A percentile compares a stretch with the other conserved stretches of the same genome.
phyloP scores from a whole-genome alignment of 2,888 invertebrate species.

The Phoenoteleia sp. region DNA sequence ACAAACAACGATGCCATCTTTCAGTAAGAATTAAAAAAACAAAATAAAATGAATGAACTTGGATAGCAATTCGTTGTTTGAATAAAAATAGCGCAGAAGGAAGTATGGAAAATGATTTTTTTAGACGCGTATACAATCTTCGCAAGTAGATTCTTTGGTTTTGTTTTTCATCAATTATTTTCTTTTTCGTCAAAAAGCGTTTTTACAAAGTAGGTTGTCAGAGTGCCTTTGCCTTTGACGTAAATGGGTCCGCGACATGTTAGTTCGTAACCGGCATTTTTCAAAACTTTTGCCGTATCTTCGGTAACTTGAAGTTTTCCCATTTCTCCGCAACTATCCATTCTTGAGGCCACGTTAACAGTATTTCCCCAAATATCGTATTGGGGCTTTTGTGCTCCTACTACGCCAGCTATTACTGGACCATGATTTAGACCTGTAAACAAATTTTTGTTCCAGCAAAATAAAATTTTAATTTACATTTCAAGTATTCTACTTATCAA shows the following conservation, averaged over 20 bases:
- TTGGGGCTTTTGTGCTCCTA: slow-evolving; percentile 99
- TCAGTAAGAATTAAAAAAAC: neutral
- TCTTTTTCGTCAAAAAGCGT: slow-evolving; percentile 91
- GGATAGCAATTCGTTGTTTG: neutral
- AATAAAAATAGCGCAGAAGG: neutral
- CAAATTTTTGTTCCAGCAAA: neutral
- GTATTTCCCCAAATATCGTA: slow-evolving; percentile 99
- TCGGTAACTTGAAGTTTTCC: slow-evolving; percentile 95
- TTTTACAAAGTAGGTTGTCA: slow-evolving; percentile 97
- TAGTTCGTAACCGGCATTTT: slow-evolving; percentile 94
- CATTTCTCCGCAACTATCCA: slow-evolving; percentile 98
- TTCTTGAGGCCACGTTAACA: slow-evolving; percentile 98
- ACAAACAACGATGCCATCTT: neutral
- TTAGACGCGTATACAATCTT: neutral
- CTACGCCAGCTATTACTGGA: slow-evolving; percentile 98
- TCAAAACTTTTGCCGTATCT: slow-evolving; percentile 93
- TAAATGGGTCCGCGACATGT: slow-evolving; percentile 97
- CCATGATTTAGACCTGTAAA: slow-evolving; percentile 94
- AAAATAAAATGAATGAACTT: neutral
- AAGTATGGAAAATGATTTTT: neutral
- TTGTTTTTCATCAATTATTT: slow-evolving; percentile 76
- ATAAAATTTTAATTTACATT: too few relatives aligned
- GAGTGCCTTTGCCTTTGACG: slow-evolving; percentile 97
- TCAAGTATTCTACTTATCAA: too few relatives aligned
- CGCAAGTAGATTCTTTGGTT: neutral